Evolutionary conservation across 2,888 invertebrate species (phyloP), one percentile per base, ranked within the genome.

Genomic region (Andrena dorsata): DNA sequence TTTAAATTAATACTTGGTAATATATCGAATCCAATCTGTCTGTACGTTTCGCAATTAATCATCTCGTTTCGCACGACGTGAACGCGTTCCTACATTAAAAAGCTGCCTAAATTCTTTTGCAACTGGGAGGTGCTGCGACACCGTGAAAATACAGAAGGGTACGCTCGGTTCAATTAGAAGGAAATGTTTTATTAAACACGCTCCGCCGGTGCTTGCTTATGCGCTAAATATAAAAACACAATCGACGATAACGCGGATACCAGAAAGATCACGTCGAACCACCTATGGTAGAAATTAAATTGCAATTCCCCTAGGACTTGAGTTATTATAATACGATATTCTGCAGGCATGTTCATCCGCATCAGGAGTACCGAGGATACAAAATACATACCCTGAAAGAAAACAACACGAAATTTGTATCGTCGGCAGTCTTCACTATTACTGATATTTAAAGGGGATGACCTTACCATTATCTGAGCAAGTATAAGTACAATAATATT

Each of bases 181-280:
- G 23, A 88, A 82, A 82, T 71, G 23, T 68, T 85, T 89, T 87
- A 85, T 87, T 88, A 63, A 80, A 88, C 83, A 47, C 92, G 92
- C 83, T 94, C 94, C 10, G 91, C 91, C 2, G 95, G 95, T n/a
- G 96, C 96, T 90, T 97, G 97, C 91, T 98, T 99, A 92, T 99
- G 98, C 16, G 99, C 98, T 88, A 99, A 95, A 95, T 99, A 99
- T 74, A 99, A 94, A 84, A 99, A 98, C 84, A 97, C 97, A 90
- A 99, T 99, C 84, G 98, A 99, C 20, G 98, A 98, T 53, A 99
- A 94, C 0, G 99, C 99, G 92, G 98, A 98, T 30, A 99, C 97
- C 80, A 99, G 95, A 94, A 99, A 99, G 92, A 99, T 99, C 4
- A 99, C 99, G 94, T 99, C 99, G 94, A 99, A 99, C 99, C 99